Conservation (phyloP, 2,797 vertebrate species). For the Gymnopithys bicolor region DNA sequence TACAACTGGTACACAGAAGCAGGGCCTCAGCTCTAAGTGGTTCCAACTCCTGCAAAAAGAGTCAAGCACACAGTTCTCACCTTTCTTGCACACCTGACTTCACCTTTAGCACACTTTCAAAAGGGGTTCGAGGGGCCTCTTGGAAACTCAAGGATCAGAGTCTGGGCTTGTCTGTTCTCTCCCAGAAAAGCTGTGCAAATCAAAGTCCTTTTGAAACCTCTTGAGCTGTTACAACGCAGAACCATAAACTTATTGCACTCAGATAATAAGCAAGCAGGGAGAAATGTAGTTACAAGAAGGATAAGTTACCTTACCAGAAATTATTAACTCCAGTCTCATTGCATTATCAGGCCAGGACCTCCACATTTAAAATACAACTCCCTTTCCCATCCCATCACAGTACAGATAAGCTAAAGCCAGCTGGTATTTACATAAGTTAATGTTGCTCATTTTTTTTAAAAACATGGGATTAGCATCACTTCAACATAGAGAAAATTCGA, state of each 20-base stretch:
- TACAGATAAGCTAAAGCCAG: not conserved
- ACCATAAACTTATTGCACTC: accelerated
- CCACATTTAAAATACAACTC: not conserved
- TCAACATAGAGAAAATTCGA: not conserved
- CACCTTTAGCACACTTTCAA: not conserved
- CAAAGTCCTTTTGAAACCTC: not conserved
- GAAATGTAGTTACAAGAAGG: not conserved
- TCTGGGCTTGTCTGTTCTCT: not conserved
- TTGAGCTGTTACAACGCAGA: not conserved
- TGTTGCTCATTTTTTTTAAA: not conserved
- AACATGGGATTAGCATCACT: not conserved
- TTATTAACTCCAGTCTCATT: not conserved
- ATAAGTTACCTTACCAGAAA: not conserved
- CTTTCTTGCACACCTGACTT: not conserved
- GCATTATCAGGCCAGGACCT: not conserved
- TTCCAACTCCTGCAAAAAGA: not conserved
- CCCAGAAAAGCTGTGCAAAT: not conserved
- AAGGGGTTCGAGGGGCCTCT: not conserved
- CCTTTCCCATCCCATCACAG: not conserved
- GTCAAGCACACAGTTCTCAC: not conserved
- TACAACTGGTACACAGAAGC: not conserved
- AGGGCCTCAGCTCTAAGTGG: not conserved
- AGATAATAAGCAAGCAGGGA: not conserved
- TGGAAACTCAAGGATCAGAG: not conserved
- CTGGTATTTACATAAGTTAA: not conserved